These are phyloP conservation scores for Athene noctua DNA, from an alignment of 2,113 vertebrate species.

Conservation along the genomic window DNA sequence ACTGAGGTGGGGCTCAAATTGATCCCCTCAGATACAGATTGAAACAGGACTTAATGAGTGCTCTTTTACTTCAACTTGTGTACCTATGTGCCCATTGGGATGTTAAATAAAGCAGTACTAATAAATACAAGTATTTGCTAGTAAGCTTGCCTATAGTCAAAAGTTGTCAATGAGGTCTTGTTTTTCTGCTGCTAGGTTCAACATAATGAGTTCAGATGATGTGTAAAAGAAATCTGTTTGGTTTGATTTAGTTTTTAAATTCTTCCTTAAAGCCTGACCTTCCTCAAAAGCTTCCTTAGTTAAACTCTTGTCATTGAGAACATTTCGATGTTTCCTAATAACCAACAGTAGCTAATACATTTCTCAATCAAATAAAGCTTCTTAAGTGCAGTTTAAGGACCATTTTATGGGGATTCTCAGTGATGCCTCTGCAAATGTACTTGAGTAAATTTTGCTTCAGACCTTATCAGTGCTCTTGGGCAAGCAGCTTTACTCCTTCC, in stretches of 20 bases:
- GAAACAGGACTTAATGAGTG: neutral
- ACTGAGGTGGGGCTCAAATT: neutral
- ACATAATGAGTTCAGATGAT: neutral
- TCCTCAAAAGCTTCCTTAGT: neutral
- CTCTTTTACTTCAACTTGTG: neutral
- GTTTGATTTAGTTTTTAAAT: neutral
- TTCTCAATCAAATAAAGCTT: neutral
- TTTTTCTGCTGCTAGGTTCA: neutral
- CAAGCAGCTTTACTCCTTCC: neutral
- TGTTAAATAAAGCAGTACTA: neutral
- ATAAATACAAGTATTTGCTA: neutral
- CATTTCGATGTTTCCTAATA: neutral
- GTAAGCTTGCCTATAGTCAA: neutral
- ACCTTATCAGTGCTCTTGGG: neutral
- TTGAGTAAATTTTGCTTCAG: neutral
- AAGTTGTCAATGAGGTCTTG: neutral
- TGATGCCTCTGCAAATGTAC: neutral
- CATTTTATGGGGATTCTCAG: neutral
- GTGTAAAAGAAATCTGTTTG: neutral
- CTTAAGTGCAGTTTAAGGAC: slow-evolving; percentile 3
- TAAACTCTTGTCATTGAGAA: neutral
- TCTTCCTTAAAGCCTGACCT: neutral
- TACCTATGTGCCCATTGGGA: neutral
- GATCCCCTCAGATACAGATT: neutral
- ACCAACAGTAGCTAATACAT: neutral